A percentile compares a stretch with the other conserved stretches of the same genome.
Conservation (phyloP, 2,888 invertebrate genomes). For the Creontiades dilutus region DNA sequence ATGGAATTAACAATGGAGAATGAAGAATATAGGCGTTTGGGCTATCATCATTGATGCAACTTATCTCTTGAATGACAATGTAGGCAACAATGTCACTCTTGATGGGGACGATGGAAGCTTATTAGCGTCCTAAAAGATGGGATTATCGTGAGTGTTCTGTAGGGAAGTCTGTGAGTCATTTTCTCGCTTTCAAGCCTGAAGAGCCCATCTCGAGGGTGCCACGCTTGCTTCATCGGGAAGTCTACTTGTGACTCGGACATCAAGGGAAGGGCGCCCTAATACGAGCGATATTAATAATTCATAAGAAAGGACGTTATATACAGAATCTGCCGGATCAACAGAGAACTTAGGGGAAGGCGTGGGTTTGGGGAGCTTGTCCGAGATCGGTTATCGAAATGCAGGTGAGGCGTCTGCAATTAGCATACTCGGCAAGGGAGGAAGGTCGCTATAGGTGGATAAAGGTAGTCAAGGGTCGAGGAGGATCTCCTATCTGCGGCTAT, state of each 20-base stretch:
- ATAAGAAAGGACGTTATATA: conserved; percentile 35
- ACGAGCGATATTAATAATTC: conserved; percentile 50
- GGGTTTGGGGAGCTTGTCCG: neutral
- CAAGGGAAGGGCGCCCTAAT: neutral
- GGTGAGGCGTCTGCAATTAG: conserved; percentile 57
- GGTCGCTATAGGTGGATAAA: neutral
- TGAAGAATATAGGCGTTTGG: too few relatives aligned
- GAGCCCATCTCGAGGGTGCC: neutral
- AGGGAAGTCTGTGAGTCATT: too few relatives aligned
- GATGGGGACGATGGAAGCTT: too few relatives aligned
- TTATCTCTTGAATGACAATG: too few relatives aligned
- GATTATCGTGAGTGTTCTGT: too few relatives aligned
- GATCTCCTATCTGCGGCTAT: conserved; percentile 14
- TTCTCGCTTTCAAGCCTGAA: neutral
- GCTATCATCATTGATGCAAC: too few relatives aligned
- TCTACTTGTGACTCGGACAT: conserved; percentile 28
- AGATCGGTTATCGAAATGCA: conserved; percentile 61
- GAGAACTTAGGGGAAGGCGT: conserved; percentile 6
- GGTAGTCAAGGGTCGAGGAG: neutral
- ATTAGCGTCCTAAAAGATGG: too few relatives aligned
- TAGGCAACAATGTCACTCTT: too few relatives aligned
- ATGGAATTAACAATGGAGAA: too few relatives aligned
- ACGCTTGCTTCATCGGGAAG: neutral
- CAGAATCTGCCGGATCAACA: conserved; percentile 60
- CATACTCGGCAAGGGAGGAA: conserved; percentile 44